These are phyloP conservation scores for Porites evermanni DNA, from an alignment of 92 coral and sea anemone species.

Conservation along the genomic window DNA sequence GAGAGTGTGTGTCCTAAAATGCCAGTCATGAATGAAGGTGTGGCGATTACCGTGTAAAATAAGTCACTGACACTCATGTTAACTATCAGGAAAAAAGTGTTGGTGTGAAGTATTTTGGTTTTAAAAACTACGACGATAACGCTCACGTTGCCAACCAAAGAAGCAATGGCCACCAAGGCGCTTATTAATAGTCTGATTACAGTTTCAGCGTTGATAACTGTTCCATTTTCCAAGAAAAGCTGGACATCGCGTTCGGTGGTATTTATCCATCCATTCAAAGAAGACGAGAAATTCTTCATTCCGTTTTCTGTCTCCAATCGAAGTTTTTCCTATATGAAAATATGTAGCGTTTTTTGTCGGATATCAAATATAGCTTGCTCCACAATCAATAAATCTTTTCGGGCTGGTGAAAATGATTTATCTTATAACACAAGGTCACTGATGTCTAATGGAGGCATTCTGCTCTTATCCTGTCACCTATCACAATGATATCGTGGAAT, in stretches of 20 bases:
- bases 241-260: neutral
- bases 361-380: no score
- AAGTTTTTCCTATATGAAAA: no score
- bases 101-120: conserved; percentile 66
- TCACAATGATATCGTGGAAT: no score
- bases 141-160: conserved; percentile 65
- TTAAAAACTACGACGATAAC: conserved; percentile 70
- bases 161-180: conserved; percentile 44
- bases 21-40: conserved; percentile 55
- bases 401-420: no score
- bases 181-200: conserved; percentile 21
- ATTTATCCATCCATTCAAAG: neutral
- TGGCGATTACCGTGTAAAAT: conserved; percentile 61
- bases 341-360: no score
- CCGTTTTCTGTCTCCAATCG: neutral
- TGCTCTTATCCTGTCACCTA: no score
- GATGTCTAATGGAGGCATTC: no score
- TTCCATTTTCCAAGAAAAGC: neutral
- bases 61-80: conserved; percentile 77
- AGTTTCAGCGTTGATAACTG: neutral
- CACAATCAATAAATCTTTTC: no score
- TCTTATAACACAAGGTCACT: no score
- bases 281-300: neutral
- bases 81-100: conserved; percentile 74
- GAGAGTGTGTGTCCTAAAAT: conserved; percentile 37